phyloP scores from a whole-genome alignment of 1,140 invertebrate species.

The Amyelois transitella region DNA sequence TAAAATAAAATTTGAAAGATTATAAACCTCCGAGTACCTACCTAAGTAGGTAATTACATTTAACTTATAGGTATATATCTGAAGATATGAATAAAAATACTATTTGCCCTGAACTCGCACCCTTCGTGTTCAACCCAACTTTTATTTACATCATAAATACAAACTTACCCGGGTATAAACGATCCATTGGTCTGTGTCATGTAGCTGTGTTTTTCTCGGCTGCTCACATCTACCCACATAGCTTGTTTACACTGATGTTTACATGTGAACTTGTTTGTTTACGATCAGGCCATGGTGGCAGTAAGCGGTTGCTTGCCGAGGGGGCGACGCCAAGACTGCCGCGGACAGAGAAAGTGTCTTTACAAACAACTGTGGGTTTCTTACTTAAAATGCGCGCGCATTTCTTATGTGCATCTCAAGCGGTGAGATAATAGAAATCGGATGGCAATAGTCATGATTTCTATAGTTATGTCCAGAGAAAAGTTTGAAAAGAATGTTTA shows the following conservation, averaged over 20 bases:
- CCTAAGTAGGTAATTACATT: no score
- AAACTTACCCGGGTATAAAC: conserved; percentile 71
- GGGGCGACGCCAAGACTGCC: conserved; percentile 27
- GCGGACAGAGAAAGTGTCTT: conserved; percentile 21
- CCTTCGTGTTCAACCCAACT: neutral
- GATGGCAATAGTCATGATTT: no score
- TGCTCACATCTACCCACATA: conserved; percentile 66
- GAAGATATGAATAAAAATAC: no score
- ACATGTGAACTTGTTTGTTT: conserved; percentile 10
- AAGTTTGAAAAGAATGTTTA: no score
- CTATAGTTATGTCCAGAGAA: no score
- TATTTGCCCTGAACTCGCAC: no score
- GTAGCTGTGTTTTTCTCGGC: conserved; percentile 63
- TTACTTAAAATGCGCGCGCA: conserved; percentile 24
- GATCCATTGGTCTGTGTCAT: conserved; percentile 62
- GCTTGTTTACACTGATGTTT: conserved; percentile 26
- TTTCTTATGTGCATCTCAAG: neutral
- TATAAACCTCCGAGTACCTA: no score
- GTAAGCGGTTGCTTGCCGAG: conserved; percentile 26
- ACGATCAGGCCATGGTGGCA: conserved; percentile 38
- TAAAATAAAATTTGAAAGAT: no score
- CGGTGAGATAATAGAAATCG: no score
- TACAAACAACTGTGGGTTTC: neutral
- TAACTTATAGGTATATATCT: no score
- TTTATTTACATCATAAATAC: neutral